These are phyloP conservation scores for Gasteruption jaculator DNA, from an alignment of 2,888 invertebrate genomes.

Conservation along the genomic window DNA sequence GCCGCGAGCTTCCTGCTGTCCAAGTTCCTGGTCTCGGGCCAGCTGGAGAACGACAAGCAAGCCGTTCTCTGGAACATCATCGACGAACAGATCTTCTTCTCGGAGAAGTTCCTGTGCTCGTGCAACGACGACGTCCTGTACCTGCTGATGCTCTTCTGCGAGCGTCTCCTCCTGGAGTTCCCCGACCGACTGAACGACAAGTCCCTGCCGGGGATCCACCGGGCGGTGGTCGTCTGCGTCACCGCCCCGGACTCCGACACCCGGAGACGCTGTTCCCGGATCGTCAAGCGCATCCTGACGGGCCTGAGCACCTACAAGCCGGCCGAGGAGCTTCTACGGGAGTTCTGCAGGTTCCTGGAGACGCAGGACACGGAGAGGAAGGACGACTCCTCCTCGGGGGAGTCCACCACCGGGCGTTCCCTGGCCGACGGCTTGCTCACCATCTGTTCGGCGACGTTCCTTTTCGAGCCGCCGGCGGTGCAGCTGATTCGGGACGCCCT, in stretches of 20 bases:
- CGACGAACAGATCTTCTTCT: slow-evolving; percentile 75
- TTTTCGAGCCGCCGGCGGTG: slow-evolving; percentile 48
- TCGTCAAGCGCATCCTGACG: slow-evolving; percentile 61
- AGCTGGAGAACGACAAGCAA: slow-evolving; percentile 53
- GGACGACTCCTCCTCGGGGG: slow-evolving; percentile 38
- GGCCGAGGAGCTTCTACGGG: slow-evolving; percentile 62
- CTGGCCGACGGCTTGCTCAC: slow-evolving; percentile 57
- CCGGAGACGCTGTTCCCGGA: slow-evolving; percentile 60
- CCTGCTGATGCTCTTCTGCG: slow-evolving; percentile 71
- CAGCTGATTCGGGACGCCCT: slow-evolving; percentile 66
- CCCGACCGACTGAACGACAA: slow-evolving; percentile 64
- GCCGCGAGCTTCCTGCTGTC: slow-evolving; percentile 66
- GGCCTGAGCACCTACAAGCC: slow-evolving; percentile 60
- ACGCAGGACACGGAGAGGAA: slow-evolving; percentile 49
- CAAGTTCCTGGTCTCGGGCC: slow-evolving; percentile 56
- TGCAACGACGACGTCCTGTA: slow-evolving; percentile 69
- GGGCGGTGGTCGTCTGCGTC: slow-evolving; percentile 67
- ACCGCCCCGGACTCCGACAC: slow-evolving; percentile 62
- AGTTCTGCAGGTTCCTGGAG: slow-evolving; percentile 65
- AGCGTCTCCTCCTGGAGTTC: slow-evolving; percentile 68
- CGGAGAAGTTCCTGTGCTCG: slow-evolving; percentile 73
- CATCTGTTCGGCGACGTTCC: slow-evolving; percentile 53
- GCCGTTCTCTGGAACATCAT: slow-evolving; percentile 65
- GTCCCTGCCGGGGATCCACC: slow-evolving; percentile 61
- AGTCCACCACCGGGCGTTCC: slow-evolving; percentile 57